Evolutionary conservation across 1,140 invertebrate species (phyloP).

Genomic region (Acyrthosiphon pisum): DNA sequence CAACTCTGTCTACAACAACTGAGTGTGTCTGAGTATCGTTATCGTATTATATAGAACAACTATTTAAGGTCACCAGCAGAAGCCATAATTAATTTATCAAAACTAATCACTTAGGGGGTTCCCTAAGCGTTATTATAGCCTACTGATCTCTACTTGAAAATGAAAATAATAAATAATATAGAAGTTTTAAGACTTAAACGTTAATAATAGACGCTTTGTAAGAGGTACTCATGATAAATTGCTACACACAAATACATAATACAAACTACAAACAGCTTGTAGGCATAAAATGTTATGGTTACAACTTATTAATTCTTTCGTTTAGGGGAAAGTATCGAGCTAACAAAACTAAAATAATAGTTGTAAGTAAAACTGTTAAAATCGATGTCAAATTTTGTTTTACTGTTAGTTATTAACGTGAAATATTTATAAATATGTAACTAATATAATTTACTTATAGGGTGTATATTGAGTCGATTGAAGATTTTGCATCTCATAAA

Average conservation of each 20-base stretch:
- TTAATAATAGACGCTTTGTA: background rate
- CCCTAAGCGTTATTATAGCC: background rate
- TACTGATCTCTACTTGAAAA: background rate
- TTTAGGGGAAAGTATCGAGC: background rate
- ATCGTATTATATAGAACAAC: background rate
- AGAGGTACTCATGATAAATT: background rate
- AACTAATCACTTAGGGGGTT: background rate
- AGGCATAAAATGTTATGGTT: slow-evolving; percentile 25
- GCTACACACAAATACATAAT: background rate
- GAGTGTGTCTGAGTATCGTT: background rate
- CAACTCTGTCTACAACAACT: background rate
- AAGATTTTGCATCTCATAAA: too few species aligned
- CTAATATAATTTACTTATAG: background rate
- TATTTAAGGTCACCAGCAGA: background rate
- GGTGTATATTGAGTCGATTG: background rate
- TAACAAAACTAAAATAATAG: background rate
- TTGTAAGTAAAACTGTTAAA: background rate
- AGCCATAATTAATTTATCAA: background rate
- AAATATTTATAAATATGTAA: background rate
- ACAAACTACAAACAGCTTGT: background rate
- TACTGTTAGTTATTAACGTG: background rate
- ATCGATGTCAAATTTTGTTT: background rate
- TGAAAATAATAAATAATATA: background rate
- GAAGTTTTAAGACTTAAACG: background rate
- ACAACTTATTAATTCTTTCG: background rate